Evolutionary conservation across 1,140 invertebrate genomes (phyloP).

Genomic region (Cydia splendana): DNA sequence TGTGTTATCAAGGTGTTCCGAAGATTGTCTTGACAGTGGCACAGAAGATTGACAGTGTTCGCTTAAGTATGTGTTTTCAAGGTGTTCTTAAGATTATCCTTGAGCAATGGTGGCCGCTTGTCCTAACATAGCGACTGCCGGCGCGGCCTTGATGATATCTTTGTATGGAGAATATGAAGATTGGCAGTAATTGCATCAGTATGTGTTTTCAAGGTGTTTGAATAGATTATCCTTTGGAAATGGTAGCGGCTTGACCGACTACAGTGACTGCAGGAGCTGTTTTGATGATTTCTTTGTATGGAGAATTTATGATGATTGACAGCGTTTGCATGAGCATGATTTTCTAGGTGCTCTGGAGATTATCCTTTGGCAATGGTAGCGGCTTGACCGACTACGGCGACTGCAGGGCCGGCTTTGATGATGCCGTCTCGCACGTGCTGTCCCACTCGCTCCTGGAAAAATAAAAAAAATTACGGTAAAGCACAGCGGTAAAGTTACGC

Average conservation of each 20-base stretch:
- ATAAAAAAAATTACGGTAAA: conserved; percentile 25
- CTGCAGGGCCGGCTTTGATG: conserved; percentile 60
- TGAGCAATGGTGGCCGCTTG: conserved; percentile 38
- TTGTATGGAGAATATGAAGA: not conserved
- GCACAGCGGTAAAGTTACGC: not conserved
- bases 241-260: conserved; percentile 43
- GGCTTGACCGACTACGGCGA: conserved; percentile 49
- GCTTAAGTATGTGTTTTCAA: not conserved
- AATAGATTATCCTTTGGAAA: conserved; percentile 3
- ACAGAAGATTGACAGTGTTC: no score
- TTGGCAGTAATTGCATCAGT: no score
- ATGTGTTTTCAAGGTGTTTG: not conserved
- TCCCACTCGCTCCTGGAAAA: conserved; percentile 57
- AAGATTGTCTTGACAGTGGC: not conserved
- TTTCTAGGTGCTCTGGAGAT: not conserved
- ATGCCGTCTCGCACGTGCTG: conserved; percentile 57
- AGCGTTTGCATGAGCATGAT: no score
- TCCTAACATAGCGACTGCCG: conserved; percentile 49
- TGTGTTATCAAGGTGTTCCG: not conserved
- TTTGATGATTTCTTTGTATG: conserved; percentile 29
- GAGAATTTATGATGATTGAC: not conserved
- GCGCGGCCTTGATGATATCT: conserved; percentile 47
- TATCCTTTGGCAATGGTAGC: conserved; percentile 29
- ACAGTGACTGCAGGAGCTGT: conserved; percentile 54
- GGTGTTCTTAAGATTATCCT: not conserved